A percentile compares a stretch with the other conserved stretches of the same genome.
Conservation (phyloP, 2,113 vertebrate genomes). For the Amia ocellicauda region DNA sequence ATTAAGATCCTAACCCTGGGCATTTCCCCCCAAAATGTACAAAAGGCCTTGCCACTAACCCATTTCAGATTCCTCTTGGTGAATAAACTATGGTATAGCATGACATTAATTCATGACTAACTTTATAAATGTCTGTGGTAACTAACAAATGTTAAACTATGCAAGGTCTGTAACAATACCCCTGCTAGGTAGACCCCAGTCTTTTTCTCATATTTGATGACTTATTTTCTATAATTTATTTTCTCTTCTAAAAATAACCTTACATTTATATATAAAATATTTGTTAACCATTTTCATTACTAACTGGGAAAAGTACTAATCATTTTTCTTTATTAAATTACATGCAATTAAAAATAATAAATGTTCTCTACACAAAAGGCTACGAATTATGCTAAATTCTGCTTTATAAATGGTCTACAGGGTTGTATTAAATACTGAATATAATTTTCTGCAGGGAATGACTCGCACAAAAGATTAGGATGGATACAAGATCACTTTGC, state of each 20-base stretch:
- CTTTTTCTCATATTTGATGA: too few relatives aligned
- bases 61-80: slow-evolving; percentile 32
- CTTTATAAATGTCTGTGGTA: slow-evolving; percentile 82
- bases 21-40: slow-evolving; percentile 51
- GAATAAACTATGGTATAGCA: slow-evolving; percentile 14
- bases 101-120: slow-evolving; percentile 51
- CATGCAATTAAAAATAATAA: slow-evolving; percentile 8
- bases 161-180: slow-evolving; percentile 14
- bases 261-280: not conserved
- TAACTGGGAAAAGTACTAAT: not conserved
- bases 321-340: not conserved
- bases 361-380: not conserved
- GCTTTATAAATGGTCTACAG: too few relatives aligned
- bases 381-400: too few relatives aligned
- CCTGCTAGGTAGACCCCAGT: too few relatives aligned
- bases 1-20: slow-evolving; percentile 62
- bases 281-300: not conserved
- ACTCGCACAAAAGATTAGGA: not conserved
- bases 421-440: too few relatives aligned
- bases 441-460: too few relatives aligned
- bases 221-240: not conserved
- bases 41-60: slow-evolving; percentile 72
- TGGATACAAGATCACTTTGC: too few relatives aligned
- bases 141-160: slow-evolving; percentile 65
- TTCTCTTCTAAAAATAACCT: slow-evolving; percentile 7